These are phyloP conservation scores for Polyommatus icarus DNA, from an alignment of 2,888 invertebrate genomes.

Conservation along the genomic window DNA sequence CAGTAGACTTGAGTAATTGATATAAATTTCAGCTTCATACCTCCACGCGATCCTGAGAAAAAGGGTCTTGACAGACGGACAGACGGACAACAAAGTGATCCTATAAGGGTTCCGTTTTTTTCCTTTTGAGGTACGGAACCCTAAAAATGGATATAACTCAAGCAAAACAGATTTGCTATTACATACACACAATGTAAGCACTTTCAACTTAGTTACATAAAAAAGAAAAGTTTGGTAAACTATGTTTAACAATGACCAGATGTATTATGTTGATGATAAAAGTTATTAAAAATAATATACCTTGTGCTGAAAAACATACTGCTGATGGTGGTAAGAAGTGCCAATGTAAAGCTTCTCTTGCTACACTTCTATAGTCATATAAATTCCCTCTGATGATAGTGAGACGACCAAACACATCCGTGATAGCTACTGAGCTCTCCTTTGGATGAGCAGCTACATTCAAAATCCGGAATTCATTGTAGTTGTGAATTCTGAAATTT, in stretches of 20 bases:
- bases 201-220: too few species aligned
- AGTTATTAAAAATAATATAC: slow-evolving; percentile 44
- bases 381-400: slow-evolving; percentile 62
- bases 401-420: slow-evolving; percentile 66
- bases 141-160: too few species aligned
- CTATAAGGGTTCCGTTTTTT: too few species aligned
- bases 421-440: slow-evolving; percentile 59
- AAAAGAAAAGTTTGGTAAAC: too few species aligned
- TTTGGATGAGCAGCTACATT: slow-evolving; percentile 63
- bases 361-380: slow-evolving; percentile 52
- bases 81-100: too few species aligned
- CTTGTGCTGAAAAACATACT: slow-evolving; percentile 64
- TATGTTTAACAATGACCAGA: too few species aligned
- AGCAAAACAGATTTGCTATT: not conserved
- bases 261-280: not conserved
- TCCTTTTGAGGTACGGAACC: too few species aligned
- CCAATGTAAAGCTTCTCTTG: slow-evolving; percentile 70
- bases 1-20: too few species aligned
- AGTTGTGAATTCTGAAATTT: slow-evolving; percentile 56
- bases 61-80: too few species aligned
- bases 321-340: slow-evolving; percentile 68
- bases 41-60: too few species aligned
- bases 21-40: too few species aligned
- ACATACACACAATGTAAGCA: too few species aligned
- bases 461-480: slow-evolving; percentile 58